These are phyloP conservation scores for Agonopterix heracliana DNA, from an alignment of 2,888 invertebrate species.

Conservation along the genomic window DNA sequence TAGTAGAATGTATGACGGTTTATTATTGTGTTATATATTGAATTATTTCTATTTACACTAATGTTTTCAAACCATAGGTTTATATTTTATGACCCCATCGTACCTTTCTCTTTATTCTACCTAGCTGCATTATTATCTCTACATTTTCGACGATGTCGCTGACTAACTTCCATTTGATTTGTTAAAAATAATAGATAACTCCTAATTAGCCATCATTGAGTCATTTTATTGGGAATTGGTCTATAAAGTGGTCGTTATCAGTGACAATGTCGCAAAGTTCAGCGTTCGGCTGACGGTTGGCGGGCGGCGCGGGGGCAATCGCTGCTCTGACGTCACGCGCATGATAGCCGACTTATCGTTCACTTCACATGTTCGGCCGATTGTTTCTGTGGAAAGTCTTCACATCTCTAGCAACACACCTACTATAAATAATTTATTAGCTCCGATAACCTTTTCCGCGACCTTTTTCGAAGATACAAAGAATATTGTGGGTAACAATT, in stretches of 20 bases:
- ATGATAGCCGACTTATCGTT: slow-evolving; percentile 51
- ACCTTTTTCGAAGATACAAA: slow-evolving; percentile 11
- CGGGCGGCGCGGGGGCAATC: slow-evolving; percentile 32
- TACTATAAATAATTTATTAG: slow-evolving; percentile 11
- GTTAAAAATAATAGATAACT: no score
- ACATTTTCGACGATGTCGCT: no score
- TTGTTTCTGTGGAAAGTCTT: slow-evolving; percentile 39
- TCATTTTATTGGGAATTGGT: slow-evolving; percentile 37
- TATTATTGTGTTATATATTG: no score
- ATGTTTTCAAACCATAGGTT: no score
- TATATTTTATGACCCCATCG: no score
- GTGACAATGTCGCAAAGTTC: slow-evolving; percentile 60
- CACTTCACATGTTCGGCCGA: slow-evolving; percentile 28
- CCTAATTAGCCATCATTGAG: slow-evolving; percentile 1
- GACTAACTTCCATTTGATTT: no score
- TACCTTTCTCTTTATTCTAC: no score
- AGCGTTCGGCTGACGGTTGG: slow-evolving; percentile 28
- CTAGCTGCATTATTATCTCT: no score
- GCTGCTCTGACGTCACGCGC: slow-evolving; percentile 56
- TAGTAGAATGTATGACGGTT: no score
- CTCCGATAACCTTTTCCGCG: neutral
- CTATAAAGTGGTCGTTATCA: slow-evolving; percentile 40
- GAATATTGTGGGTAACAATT: no score
- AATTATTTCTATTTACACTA: no score
- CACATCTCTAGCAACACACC: slow-evolving; percentile 10